Conservation (phyloP, 2,113 vertebrate species). For the Theristicus caerulescens region DNA sequence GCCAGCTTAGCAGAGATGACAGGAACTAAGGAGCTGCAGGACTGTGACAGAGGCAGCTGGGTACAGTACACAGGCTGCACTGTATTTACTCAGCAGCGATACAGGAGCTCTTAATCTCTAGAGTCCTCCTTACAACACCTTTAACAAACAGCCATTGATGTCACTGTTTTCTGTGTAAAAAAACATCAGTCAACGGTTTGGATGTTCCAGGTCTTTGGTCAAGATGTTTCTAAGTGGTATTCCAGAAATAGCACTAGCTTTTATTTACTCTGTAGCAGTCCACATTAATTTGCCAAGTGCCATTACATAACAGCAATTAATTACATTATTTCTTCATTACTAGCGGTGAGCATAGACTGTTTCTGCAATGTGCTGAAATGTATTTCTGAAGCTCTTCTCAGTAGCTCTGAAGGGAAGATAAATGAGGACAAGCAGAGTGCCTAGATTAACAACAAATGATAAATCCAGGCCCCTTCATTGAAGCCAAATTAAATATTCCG, state of each 20-base stretch:
- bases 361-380: slow-evolving; percentile 1
- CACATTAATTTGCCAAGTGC: slow-evolving; percentile 31
- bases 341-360: neutral
- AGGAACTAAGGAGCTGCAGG: neutral
- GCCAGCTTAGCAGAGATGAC: neutral
- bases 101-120: neutral
- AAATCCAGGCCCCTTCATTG: slow-evolving; percentile 4
- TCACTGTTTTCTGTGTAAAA: neutral
- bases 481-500: slow-evolving; percentile 3
- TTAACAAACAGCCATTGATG: neutral
- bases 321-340: slow-evolving; percentile 50
- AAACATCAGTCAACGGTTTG: neutral
- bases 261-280: neutral
- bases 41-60: neutral
- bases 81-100: neutral
- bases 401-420: slow-evolving; percentile 15
- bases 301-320: slow-evolving; percentile 45
- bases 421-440: slow-evolving; percentile 15
- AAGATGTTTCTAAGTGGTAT: neutral
- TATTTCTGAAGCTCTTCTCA: neutral
- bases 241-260: neutral
- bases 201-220: neutral
- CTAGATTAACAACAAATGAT: slow-evolving; percentile 7
- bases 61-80: neutral
- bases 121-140: neutral